Evolutionary conservation across 2,797 vertebrate genomes (phyloP).

Genomic region (Ceyx erithaca): DNA sequence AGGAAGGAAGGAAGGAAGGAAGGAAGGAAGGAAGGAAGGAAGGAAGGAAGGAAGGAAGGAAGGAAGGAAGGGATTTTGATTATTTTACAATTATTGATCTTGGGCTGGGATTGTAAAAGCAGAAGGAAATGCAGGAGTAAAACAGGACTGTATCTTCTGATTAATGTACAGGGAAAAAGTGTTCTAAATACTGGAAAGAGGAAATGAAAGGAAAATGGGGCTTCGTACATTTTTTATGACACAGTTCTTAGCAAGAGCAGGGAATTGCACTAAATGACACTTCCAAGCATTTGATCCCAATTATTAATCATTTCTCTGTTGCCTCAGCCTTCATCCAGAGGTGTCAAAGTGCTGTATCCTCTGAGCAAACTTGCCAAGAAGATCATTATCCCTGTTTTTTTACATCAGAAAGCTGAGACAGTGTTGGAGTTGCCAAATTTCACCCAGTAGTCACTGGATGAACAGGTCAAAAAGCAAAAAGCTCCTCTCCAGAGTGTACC

Average conservation of each 20-base stretch:
- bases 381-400: not conserved
- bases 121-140: not conserved
- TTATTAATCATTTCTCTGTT: not conserved
- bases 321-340: not conserved
- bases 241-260: not conserved
- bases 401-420: not conserved
- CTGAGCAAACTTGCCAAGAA: not conserved
- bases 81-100: conserved; percentile 9
- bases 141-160: not conserved
- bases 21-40: not conserved
- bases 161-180: not conserved
- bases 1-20: not conserved
- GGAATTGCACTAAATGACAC: not conserved
- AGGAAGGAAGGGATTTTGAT: not conserved
- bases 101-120: not conserved
- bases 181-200: not conserved
- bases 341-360: not conserved
- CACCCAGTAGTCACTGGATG: not conserved
- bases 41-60: not conserved
- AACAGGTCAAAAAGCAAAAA: not conserved
- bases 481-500: not conserved
- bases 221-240: not conserved
- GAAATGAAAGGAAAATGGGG: not conserved
- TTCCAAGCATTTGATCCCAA: not conserved
- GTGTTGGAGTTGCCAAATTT: not conserved